These are phyloP conservation scores for Agrochola litura DNA, from an alignment of 2,888 invertebrate species.

Conservation along the genomic window DNA sequence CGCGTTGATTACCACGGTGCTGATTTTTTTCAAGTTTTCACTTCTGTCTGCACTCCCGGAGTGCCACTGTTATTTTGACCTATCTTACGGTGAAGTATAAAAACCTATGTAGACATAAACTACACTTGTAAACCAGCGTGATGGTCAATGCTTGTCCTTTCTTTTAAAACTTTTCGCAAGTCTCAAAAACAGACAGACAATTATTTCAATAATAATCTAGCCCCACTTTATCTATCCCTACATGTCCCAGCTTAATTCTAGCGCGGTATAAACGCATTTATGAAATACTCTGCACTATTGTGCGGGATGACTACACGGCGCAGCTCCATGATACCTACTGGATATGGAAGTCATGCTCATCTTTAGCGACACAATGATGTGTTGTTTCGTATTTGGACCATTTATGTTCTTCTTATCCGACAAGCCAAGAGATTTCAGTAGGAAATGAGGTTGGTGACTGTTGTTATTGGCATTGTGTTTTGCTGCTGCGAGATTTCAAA, in stretches of 20 bases:
- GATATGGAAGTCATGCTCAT: constrained; percentile 56
- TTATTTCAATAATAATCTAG: not conserved
- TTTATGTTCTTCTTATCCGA: constrained; percentile 54
- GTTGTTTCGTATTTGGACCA: constrained; percentile 59
- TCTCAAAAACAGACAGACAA: not conserved
- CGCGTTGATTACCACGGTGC: no score
- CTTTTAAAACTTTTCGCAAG: not conserved
- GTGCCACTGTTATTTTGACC: no score
- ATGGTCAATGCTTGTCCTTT: no score
- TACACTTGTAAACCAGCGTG: no score
- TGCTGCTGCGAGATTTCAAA: not conserved
- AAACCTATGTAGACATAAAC: not conserved
- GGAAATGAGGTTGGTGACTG: constrained; percentile 27
- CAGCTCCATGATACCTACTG: constrained; percentile 37
- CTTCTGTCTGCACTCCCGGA: no score
- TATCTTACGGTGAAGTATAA: no score
- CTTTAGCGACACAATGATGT: constrained; percentile 58
- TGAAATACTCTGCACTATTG: constrained; percentile 54
- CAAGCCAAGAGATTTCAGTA: constrained; percentile 26
- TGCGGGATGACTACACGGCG: constrained; percentile 39
- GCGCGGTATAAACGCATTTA: constrained; percentile 59
- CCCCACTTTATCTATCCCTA: constrained; percentile 9
- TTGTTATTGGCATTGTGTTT: constrained; percentile 4
- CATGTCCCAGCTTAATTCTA: constrained; percentile 40
- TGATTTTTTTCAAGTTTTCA: no score